Evolutionary conservation across 2,113 vertebrate genomes (phyloP).

Genomic region (Pachycephala philippinensis): DNA sequence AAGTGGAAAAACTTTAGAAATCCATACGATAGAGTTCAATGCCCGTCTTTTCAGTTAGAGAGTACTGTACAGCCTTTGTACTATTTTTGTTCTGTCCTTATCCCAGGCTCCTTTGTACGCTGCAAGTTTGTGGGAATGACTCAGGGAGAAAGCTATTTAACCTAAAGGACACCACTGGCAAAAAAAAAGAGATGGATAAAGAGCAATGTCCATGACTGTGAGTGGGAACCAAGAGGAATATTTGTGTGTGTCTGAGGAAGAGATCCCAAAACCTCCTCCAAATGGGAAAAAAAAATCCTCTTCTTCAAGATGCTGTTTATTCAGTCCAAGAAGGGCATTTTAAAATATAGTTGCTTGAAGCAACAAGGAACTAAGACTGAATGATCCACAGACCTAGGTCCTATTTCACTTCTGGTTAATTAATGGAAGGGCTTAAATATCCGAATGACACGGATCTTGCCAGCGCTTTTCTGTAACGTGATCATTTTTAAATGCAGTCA

Average conservation of each 20-base stretch:
- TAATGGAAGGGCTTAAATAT: constrained; percentile 55
- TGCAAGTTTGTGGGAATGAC: constrained; percentile 63
- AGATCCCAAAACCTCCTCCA: neutral
- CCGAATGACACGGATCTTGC: neutral
- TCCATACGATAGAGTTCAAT: neutral
- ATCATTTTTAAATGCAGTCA: constrained; percentile 9
- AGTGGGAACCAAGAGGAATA: neutral
- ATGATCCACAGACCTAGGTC: neutral
- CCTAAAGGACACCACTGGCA: constrained; percentile 50
- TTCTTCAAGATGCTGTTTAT: neutral
- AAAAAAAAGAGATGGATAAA: neutral
- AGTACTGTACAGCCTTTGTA: constrained; percentile 57
- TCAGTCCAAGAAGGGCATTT: neutral
- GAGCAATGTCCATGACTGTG: neutral
- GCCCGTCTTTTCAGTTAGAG: constrained; percentile 12
- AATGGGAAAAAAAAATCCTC: neutral
- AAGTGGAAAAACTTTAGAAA: neutral
- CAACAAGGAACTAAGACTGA: neutral
- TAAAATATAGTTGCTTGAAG: neutral
- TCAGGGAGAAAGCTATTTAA: constrained; percentile 68
- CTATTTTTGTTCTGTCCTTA: constrained; percentile 55
- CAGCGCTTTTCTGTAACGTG: neutral
- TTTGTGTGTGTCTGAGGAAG: neutral
- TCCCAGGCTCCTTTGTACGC: constrained; percentile 46
- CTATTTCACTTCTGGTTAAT: constrained; percentile 58